Percentiles rank a stretch among this genome's conserved stretches.
Conservation (phyloP, 2,888 invertebrate species). For the Catocala nupta region DNA sequence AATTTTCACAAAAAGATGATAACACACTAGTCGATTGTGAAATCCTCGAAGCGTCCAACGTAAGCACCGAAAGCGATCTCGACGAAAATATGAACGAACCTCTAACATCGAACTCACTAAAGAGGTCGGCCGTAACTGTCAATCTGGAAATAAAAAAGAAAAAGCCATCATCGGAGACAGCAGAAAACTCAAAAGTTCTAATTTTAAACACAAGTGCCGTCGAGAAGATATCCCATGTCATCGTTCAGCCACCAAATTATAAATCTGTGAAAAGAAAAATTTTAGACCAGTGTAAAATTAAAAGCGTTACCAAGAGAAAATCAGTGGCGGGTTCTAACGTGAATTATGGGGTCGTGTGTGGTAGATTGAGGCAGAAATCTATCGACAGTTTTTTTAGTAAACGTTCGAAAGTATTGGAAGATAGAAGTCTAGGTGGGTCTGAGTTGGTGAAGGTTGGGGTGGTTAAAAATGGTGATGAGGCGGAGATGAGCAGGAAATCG, state of each 20-base stretch:
- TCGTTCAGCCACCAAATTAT: conserved; percentile 83
- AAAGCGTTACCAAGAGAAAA: conserved; percentile 55
- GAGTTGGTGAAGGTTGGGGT: conserved; percentile 40
- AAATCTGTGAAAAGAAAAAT: conserved; percentile 77
- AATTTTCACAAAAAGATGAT: conserved; percentile 56
- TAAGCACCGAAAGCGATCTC: conserved; percentile 59
- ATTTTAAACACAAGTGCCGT: conserved; percentile 83
- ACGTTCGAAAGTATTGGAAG: conserved; percentile 48
- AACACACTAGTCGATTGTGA: conserved; percentile 68
- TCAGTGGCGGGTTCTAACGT: conserved; percentile 46
- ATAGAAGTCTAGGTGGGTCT: conserved; percentile 40
- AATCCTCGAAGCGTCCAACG: conserved; percentile 61
- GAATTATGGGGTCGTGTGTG: conserved; percentile 62
- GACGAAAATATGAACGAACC: conserved; percentile 64
- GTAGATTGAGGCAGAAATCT: conserved; percentile 67
- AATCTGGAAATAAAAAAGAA: conserved; percentile 81
- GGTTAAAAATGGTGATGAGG: conserved; percentile 60
- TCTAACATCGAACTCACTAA: conserved; percentile 49
- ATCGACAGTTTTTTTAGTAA: conserved; percentile 69
- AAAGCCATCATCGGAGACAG: conserved; percentile 63
- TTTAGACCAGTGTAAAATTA: conserved; percentile 65
- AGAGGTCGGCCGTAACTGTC: conserved; percentile 69
- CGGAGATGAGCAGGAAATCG: conserved; percentile 76
- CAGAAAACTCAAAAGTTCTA: conserved; percentile 78
- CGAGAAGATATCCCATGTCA: conserved; percentile 80